These are phyloP conservation scores for Harpagoxenus sublaevis DNA, from an alignment of 2,888 invertebrate species.

Conservation along the genomic window DNA sequence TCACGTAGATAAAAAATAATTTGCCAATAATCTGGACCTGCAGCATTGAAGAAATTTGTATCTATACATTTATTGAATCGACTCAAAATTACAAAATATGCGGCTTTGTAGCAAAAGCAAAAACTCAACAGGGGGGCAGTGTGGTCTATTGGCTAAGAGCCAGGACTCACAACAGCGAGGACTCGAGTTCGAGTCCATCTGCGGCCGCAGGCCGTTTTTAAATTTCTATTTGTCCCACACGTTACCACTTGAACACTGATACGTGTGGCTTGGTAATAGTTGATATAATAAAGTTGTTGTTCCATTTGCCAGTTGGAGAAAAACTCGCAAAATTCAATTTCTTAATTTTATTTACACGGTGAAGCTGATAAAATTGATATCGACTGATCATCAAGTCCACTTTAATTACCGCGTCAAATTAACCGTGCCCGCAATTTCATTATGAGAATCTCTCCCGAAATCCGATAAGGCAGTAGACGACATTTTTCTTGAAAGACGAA, in stretches of 20 bases:
- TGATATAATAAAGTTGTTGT: no score
- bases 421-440: conserved; percentile 32
- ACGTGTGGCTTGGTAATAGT: no score
- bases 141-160: no score
- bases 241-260: no score
- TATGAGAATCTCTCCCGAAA: background rate
- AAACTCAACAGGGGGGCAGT: no score
- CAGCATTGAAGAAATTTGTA: background rate
- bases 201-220: no score
- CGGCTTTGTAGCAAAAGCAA: background rate
- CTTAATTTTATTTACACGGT: background rate
- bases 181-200: no score
- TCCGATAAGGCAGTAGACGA: background rate
- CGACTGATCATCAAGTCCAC: background rate
- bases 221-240: no score
- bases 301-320: no score
- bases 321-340: background rate
- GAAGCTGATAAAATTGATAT: background rate
- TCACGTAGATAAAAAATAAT: background rate
- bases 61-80: background rate
- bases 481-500: conserved; percentile 33
- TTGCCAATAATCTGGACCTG: no score
- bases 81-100: background rate
- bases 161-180: no score
- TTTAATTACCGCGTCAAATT: conserved; percentile 34